These are phyloP conservation scores for Ictidomys tridecemlineatus DNA, from an alignment of 2,113 vertebrate species.

Conservation along the genomic window DNA sequence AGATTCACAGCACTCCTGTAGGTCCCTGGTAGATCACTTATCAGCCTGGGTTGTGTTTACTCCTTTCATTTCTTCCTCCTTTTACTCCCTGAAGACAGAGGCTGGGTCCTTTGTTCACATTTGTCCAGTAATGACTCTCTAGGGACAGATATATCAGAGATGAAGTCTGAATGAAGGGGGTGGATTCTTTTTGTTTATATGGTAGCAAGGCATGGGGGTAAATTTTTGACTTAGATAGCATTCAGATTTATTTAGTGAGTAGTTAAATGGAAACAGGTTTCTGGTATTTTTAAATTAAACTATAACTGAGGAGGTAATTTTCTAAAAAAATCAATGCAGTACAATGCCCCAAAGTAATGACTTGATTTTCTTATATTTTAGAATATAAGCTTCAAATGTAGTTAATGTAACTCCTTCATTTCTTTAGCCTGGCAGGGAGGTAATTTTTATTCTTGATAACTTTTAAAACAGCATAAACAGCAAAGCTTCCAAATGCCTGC, in stretches of 20 bases:
- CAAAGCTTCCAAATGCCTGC: neutral
- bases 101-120: neutral
- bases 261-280: conserved; percentile 63
- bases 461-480: conserved; percentile 3
- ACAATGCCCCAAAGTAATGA: conserved; percentile 45
- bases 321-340: conserved; percentile 59
- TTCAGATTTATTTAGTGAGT: conserved; percentile 45
- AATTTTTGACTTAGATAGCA: neutral
- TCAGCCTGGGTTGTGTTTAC: neutral
- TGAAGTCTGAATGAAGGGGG: neutral
- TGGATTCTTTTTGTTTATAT: neutral
- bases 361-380: conserved; percentile 64
- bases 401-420: neutral
- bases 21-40: neutral
- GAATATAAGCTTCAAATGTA: conserved; percentile 45
- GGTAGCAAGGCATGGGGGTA: neutral
- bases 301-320: conserved; percentile 36
- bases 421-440: conserved; percentile 22
- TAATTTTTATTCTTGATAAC: conserved; percentile 27
- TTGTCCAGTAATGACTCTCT: neutral
- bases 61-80: neutral
- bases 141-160: neutral
- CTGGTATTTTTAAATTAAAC: conserved; percentile 57
- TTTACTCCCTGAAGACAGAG: neutral
- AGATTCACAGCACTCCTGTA: neutral